Percentiles rank a stretch among this genome's conserved stretches.
phyloP scores from a whole-genome alignment of 2,888 invertebrate species.

The Aelia acuminata region DNA sequence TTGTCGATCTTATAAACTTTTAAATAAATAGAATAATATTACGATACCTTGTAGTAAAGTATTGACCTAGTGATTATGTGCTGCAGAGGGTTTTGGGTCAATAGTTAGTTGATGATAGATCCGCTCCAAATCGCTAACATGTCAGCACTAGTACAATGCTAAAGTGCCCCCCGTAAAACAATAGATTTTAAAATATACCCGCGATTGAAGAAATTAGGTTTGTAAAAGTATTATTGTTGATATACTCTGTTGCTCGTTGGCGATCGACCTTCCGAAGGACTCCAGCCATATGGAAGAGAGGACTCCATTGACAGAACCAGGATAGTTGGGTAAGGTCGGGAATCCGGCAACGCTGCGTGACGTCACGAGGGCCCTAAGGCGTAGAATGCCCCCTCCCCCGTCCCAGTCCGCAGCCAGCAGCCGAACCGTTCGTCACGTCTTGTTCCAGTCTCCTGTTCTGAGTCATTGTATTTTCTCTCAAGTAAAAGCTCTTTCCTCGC shows the following conservation, averaged over 20 bases:
- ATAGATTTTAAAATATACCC: not conserved
- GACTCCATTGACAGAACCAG: not conserved
- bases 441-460: not conserved
- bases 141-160: not conserved
- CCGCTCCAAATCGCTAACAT: not conserved
- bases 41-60: not conserved
- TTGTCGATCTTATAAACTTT: too few relatives aligned
- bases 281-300: not conserved
- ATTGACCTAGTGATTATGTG: not conserved
- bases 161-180: not conserved
- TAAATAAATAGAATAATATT: too few relatives aligned
- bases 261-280: not conserved
- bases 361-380: slow-evolving; percentile 6
- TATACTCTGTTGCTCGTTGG: not conserved
- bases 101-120: not conserved
- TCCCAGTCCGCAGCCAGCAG: not conserved
- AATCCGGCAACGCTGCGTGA: not conserved
- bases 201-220: not conserved
- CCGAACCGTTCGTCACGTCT: not conserved
- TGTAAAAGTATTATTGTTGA: not conserved
- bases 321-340: not conserved
- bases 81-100: not conserved
- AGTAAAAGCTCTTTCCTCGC: not conserved
- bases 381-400: not conserved
- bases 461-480: not conserved